phyloP scores from a whole-genome alignment of 2,797 vertebrate genomes.

The Xenops minutus region DNA sequence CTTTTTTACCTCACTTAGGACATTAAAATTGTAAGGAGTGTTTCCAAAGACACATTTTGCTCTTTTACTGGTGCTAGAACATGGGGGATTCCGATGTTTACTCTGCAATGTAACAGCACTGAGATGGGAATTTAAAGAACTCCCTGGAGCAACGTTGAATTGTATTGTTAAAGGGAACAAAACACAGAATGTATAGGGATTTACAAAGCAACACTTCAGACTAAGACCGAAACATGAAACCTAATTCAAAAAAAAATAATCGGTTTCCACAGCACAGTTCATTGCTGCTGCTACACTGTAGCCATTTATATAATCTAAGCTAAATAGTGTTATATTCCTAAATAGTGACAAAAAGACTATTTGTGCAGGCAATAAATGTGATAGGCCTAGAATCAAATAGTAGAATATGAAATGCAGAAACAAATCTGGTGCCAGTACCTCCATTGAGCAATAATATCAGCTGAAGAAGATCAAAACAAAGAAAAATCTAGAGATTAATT shows the following conservation, averaged over 20 bases:
- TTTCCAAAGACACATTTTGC: constrained; percentile 72
- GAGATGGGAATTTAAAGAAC: constrained; percentile 62
- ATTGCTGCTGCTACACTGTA: constrained; percentile 81
- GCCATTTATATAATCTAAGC: constrained; percentile 75
- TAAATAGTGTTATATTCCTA: constrained; percentile 68
- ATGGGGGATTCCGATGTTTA: constrained; percentile 62
- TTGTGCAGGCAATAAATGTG: constrained; percentile 29
- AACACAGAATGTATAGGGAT: constrained; percentile 65
- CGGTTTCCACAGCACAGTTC: constrained; percentile 68
- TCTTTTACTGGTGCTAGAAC: constrained; percentile 66
- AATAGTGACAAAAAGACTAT: constrained; percentile 47
- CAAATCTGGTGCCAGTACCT: constrained; percentile 66
- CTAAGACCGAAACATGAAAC: constrained; percentile 41
- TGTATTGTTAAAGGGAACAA: constrained; percentile 76
- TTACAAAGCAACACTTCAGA: constrained; percentile 45
- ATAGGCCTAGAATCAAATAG: constrained; percentile 49
- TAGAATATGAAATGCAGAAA: constrained; percentile 57
- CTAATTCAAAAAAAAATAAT: constrained; percentile 44
- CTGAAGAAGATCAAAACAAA: constrained; percentile 50
- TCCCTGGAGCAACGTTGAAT: constrained; percentile 31
- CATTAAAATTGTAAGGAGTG: constrained; percentile 69
- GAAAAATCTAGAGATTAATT: constrained; percentile 54
- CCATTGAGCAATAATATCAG: constrained; percentile 70
- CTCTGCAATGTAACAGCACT: constrained; percentile 61
- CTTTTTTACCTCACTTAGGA: constrained; percentile 84